Conservation (phyloP, 64 coral and sea anemone genomes). For the Stichodactyla helianthus region DNA sequence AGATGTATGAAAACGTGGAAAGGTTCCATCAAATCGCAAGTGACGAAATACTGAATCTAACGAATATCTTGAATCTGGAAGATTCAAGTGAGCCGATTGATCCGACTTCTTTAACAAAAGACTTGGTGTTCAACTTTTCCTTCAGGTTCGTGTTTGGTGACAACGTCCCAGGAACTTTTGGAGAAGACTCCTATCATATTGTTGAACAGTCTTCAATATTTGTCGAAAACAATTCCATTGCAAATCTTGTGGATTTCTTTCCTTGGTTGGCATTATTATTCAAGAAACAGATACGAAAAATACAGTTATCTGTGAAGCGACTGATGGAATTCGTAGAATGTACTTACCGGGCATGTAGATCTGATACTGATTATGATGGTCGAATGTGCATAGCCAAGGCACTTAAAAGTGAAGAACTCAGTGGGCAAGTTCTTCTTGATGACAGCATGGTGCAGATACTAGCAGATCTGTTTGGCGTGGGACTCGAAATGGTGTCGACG, state of each 20-base stretch:
- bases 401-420: neutral
- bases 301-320: neutral
- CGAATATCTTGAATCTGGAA: neutral
- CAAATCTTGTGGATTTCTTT: constrained; percentile 56
- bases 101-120: constrained; percentile 35
- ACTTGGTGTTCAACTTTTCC: constrained; percentile 45
- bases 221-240: neutral
- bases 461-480: constrained; percentile 61
- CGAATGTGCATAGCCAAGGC: neutral
- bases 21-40: constrained; percentile 43
- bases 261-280: constrained; percentile 51
- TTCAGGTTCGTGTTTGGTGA: constrained; percentile 71
- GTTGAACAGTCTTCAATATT: neutral
- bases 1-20: constrained; percentile 48
- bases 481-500: constrained; percentile 50
- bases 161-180: neutral
- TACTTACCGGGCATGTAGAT: neutral
- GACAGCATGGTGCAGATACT: constrained; percentile 26
- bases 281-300: constrained; percentile 29
- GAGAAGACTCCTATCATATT: neutral
- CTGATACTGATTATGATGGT: neutral
- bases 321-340: constrained; percentile 24
- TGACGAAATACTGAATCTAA: constrained; percentile 47
- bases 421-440: neutral
- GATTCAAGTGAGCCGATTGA: constrained; percentile 24